Base-by-base conservation (phyloP, 2,888 invertebrate genomes). In the Pristionchus japonicus region DNA sequence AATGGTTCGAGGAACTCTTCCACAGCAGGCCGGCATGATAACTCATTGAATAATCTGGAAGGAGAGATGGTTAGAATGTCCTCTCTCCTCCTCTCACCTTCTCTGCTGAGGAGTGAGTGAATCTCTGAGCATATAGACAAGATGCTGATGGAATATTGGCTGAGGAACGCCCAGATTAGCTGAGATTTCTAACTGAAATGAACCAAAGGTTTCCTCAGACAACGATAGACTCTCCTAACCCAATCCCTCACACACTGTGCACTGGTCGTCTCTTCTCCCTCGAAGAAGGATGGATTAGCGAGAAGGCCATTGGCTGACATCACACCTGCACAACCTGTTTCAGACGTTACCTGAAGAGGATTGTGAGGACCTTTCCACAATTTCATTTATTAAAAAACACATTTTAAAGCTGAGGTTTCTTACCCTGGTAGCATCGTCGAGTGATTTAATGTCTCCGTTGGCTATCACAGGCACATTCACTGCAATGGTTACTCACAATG, bases 51-150 rank as follows among this genome's bases (percentile, higher is more conserved):
- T 43, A 85, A 77, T 43, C 77, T 77, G 27, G 31, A 74, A 40
- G 11, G 13, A 77, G 1, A 47, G 11, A 77, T 47, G 2, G 15
- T n/a, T 43, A 11, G 27, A 77, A 43, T 11, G 43, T 13, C n/a
- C 7, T 47, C 4, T 43, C 13, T 7, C 31, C 67, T 67, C 15
- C 13, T 43, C n/a, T 9, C 17, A 91, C 34, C 96, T 95, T 93
- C 97, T 96, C 93, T 97, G 96, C 85, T 96, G 95, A 93, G 96
- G 97, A 0, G 96, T 96, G 92, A 98, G 95, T 64, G 97, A 94
- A 95, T 96, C 97, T 93, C 98, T 97, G 93, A 97, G 96, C 99
- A 99, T 99, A 95, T 97, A 98, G 86, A 97, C 97, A 90, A 99
- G 96, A 95, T 99, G 99, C 95, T 98, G 98, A 95, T 99, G 99